Evolutionary conservation across 2,797 vertebrate genomes (phyloP).

Genomic region (Brachymystax lenok): DNA sequence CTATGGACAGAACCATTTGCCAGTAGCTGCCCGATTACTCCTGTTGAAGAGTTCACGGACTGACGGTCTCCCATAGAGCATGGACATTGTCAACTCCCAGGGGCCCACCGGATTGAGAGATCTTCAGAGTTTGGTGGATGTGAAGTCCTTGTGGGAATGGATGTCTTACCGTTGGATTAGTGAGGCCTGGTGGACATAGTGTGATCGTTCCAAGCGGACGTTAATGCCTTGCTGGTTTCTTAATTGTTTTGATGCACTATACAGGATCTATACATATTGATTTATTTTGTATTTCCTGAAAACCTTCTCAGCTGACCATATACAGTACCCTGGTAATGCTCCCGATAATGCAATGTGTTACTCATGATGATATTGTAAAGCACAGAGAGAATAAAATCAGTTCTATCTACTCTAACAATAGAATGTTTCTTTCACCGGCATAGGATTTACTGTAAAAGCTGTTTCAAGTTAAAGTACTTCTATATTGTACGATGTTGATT

Average conservation of each 20-base stretch:
- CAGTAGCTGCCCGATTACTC: neutral
- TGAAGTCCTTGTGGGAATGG: neutral
- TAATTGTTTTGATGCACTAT: constrained; percentile 9
- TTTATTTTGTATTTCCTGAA: constrained; percentile 9
- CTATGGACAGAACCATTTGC: neutral
- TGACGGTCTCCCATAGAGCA: neutral
- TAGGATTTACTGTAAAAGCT: constrained; percentile 52
- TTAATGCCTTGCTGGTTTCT: constrained; percentile 7
- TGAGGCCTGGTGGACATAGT: neutral
- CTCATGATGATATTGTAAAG: neutral
- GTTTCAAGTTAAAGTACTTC: neutral
- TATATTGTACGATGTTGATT: neutral
- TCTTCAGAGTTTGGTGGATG: neutral
- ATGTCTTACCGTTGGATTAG: neutral
- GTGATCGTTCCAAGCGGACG: neutral
- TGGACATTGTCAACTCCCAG: neutral
- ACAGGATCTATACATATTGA: constrained; percentile 7
- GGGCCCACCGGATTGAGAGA: neutral
- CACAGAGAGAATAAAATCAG: constrained; percentile 4
- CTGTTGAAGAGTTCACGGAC: neutral
- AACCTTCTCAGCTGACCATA: constrained; percentile 11
- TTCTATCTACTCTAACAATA: constrained; percentile 40
- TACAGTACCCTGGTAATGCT: neutral
- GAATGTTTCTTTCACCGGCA: constrained; percentile 17
- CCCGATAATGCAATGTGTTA: neutral